phyloP scores from a whole-genome alignment of 2,113 vertebrate genomes.

The Brachyhypopomus occidentalis region DNA sequence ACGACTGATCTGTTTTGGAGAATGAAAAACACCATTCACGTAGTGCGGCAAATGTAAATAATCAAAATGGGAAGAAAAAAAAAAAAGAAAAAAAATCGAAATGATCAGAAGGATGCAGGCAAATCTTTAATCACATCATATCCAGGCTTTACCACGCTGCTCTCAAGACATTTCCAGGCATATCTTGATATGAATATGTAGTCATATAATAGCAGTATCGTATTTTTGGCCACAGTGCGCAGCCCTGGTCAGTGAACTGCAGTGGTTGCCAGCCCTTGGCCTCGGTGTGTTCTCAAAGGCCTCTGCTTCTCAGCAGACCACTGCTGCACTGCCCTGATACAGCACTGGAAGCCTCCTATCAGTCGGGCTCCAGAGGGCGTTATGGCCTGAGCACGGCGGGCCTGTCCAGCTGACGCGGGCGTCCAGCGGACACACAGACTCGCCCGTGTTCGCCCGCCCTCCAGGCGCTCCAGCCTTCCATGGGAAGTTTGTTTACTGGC shows the following conservation, averaged over 20 bases:
- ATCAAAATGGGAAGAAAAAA: too few relatives aligned
- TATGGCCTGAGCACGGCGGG: conserved; percentile 45
- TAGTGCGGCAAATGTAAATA: too few relatives aligned
- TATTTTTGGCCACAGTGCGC: too few relatives aligned
- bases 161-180: too few relatives aligned
- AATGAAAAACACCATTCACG: too few relatives aligned
- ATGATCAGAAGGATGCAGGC: too few relatives aligned
- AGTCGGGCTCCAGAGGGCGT: conserved; percentile 57
- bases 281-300: conserved; percentile 13
- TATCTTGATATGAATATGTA: too few relatives aligned
- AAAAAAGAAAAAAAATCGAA: too few relatives aligned
- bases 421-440: conserved; percentile 27
- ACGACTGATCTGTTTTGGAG: too few relatives aligned
- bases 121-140: not conserved
- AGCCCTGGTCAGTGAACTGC: not conserved
- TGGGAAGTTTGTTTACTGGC: not conserved
- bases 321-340: conserved; percentile 50
- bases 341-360: conserved; percentile 65
- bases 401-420: conserved; percentile 42
- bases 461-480: not conserved
- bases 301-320: conserved; percentile 5
- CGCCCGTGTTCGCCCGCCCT: conserved; percentile 32
- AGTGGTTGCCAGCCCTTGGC: not conserved
- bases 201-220: too few relatives aligned
- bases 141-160: too few relatives aligned